Conservation (phyloP, 1,140 invertebrate species). For the Drosophila sechellia region DNA sequence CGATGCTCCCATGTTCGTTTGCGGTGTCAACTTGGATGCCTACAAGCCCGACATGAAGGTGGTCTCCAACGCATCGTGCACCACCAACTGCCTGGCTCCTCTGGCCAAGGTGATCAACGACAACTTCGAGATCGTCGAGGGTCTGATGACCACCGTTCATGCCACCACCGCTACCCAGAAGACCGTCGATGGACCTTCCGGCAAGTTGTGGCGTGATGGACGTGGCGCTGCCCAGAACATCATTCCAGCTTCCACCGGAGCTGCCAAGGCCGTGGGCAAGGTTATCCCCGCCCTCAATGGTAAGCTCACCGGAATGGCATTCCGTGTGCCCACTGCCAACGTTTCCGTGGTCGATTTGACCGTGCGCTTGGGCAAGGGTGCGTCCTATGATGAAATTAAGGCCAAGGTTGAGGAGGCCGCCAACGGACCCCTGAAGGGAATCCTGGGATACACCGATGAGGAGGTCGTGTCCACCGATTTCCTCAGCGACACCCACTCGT, state of each 20-base stretch:
- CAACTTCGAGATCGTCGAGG: conserved; percentile 98
- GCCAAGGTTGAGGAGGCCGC: conserved; percentile 94
- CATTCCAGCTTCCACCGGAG: conserved; percentile 98
- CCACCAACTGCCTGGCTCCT: conserved; percentile 99
- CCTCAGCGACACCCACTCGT: conserved; percentile 93
- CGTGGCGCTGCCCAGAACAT: conserved; percentile 98
- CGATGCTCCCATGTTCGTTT: conserved; percentile 99
- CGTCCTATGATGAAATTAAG: conserved; percentile 96
- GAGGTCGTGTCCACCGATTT: conserved; percentile 97
- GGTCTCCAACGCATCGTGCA: conserved; percentile 99
- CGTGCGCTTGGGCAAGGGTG: conserved; percentile 90
- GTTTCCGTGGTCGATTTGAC: conserved; percentile 99
- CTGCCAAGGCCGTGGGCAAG: conserved; percentile 99
- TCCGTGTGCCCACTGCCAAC: conserved; percentile 98
- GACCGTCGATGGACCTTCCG: conserved; percentile 98
- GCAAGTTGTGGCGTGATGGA: conserved; percentile 98
- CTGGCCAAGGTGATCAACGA: conserved; percentile 98
- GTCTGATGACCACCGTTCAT: conserved; percentile 99
- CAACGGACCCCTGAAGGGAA: conserved; percentile 92
- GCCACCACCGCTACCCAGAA: conserved; percentile 99
- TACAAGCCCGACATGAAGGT: conserved; percentile 93
- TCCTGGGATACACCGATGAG: conserved; percentile 97
- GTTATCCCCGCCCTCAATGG: conserved; percentile 97
- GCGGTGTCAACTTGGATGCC: conserved; percentile 96
- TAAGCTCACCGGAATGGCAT: conserved; percentile 98